Percentiles rank a stretch among this genome's conserved stretches.
These are phyloP conservation scores for Lysiphlebus fabarum DNA, from an alignment of 1,140 invertebrate genomes.

Conservation along the genomic window DNA sequence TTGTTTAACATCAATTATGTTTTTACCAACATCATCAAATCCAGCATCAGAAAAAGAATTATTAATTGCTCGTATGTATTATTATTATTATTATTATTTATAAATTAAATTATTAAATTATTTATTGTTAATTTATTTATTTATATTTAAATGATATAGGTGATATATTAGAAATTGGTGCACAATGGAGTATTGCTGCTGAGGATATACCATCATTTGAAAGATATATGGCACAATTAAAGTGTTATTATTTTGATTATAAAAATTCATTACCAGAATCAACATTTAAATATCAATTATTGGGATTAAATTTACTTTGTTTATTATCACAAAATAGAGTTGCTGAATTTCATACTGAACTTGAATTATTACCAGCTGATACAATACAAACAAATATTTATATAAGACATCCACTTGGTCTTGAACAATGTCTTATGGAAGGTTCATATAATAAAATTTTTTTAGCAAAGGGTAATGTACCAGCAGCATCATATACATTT, in stretches of 20 bases:
- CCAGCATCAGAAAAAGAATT: constrained; percentile 82
- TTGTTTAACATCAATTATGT: constrained; percentile 78
- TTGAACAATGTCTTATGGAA: constrained; percentile 99
- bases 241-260: constrained; percentile 97
- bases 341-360: constrained; percentile 97
- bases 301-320: constrained; percentile 93
- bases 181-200: constrained; percentile 87
- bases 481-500: constrained; percentile 90
- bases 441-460: constrained; percentile 98
- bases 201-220: constrained; percentile 94
- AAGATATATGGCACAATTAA: constrained; percentile 93
- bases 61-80: constrained; percentile 72
- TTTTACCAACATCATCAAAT: constrained; percentile 80
- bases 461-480: constrained; percentile 89
- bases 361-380: constrained; percentile 91
- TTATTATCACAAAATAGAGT: constrained; percentile 95
- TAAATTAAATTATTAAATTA: constrained; percentile 5
- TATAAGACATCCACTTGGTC: constrained; percentile 88
- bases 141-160: constrained; percentile 48
- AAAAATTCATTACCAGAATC: constrained; percentile 89
- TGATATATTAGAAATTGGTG: constrained; percentile 93
- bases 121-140: background rate
- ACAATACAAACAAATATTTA: constrained; percentile 92
- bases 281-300: constrained; percentile 89
- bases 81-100: constrained; percentile 7